Base-by-base conservation (phyloP, 2,113 vertebrate genomes). In the Vulpes vulpes region DNA sequence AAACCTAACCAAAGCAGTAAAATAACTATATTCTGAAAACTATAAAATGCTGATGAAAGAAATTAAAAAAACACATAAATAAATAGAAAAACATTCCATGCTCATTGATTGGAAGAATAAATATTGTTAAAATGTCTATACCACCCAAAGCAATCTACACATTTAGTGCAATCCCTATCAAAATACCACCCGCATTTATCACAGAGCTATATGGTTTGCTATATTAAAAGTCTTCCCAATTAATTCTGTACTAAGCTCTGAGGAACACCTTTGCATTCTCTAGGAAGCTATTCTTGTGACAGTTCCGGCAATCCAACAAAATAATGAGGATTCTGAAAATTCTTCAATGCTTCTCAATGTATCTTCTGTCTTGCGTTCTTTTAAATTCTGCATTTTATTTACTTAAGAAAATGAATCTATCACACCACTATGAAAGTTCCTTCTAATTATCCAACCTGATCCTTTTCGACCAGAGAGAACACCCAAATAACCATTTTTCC, bases 341-440 rank as follows among this genome's bases (percentile, higher is more conserved):
- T 60, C 65, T 59, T 51, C 22, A 35, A 3, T 64, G 30, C 4
- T 53, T 60, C 35, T 35, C 20, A n/a, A 10, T 55, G 32, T 6
- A 51, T 57, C 81, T 78, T 38, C 59, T 82, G 62, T 51, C 35
- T 14, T 95, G 12, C 35, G 53, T 55, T 96, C 15, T 71, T 71
- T 69, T 49, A 74, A 55, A 85, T 86, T 90, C 17, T 71, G 11
- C 3, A 57, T 67, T 85, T 85, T 79, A 62, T 76, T 94, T 89
- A 79, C 73, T 20, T 79, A 80, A 84, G 23, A 80, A 96, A 85
- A 91, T 59, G 23, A 89, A 67, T 65, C 35, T 85, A 73, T 89
- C 3, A 62, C 23, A 86, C 0, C 8, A 43, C 22, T 69, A 38
- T 51, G 30, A 86, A 90, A 62, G 65, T 74, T 32, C 10, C 27